Base-by-base conservation (phyloP, 2,888 invertebrate genomes). In the Stenichneumon culpator region DNA sequence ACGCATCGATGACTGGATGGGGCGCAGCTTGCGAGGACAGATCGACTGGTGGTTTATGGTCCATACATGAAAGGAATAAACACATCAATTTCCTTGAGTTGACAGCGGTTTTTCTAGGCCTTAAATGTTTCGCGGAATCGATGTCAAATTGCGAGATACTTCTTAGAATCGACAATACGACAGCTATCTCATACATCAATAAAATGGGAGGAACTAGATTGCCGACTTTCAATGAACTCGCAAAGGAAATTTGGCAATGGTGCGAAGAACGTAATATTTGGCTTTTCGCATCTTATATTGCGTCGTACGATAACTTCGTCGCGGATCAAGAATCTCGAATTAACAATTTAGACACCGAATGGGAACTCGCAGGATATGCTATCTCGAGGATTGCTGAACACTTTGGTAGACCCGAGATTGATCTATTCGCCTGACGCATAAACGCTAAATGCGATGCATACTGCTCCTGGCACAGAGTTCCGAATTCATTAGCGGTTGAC, bases 1-100 rank as follows among this genome's bases (percentile, higher is more conserved):
- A 88, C 39, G 86, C 86, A 4, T 87, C 86, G 0, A 36, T 36
- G 52, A 77, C 87, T 0, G 89, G 90, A 7, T 89, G 87, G 89
- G 89, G 90, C 11, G 88, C 86, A 6, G 72, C 47, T 25, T 86
- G 79, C 50, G 69, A 54, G 32, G 63, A 5, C 7, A 50, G 57
- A 25, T 50, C 50, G 22, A 39, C 75, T 1, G 63, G 69, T 52
- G 83, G 72, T 2, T 44, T 57, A 19, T 83, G 82, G 72, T 39
- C 22, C 11, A 19, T 39, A 7, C 16, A 47, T 2, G 73, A 83
- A 73, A 4, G 67, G 11, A 44, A 25, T 1, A 47, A 22, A 14
- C 67, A 83, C 39, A 86, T 86, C 36, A 83, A 80, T 78, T 68
- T 77, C 60, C 52, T 77, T 14, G 70, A 82, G 22, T 69, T 83